Base-by-base conservation (phyloP, 2,888 invertebrate species). In the Eurytoma californica region DNA sequence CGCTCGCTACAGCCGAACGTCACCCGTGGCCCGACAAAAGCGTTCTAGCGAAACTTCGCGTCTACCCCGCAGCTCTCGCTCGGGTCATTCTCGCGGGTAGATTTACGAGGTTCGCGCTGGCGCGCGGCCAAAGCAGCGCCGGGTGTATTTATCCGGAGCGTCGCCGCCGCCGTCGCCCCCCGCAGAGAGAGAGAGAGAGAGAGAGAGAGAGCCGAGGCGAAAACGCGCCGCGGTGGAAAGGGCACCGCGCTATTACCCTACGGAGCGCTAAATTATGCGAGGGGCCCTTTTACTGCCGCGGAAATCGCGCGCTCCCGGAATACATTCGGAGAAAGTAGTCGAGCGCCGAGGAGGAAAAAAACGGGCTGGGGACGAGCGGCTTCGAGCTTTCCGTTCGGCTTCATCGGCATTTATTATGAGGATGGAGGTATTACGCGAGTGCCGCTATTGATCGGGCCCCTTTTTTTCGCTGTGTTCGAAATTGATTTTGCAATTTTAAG, bases 181-280 rank as follows among this genome's bases (percentile, higher is more conserved):
- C 47, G 63, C n/a, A 30, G 24, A 67, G 28, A 3, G 67, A 16
- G 53, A 53, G 24, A 53, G n/a, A 1, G 24, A 24, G 24, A 30
- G 24, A 67, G 28, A 30, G 24, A 67, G 28, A 1, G 24, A 24
- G 24, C 24, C 24, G 24, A 24, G 24, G 24, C 24, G 24, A 24
- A 24, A 24, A 51, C 28, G 30, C 30, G 53, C 30, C 61, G 66
- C 30, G n/a, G 28, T 57, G 30, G 60, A 24, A 58, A 72, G 58
- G 57, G 58, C 69, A 39, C 63, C 53, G 51, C 60, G 57, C 83
- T 85, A 88, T 88, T 88, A 88, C 85, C 88, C 86, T 88, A 87
- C 84, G 87, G 86, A 88, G 85, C 85, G 88, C 82, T 88, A 87
- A 88, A 88, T 88, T 88, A 88, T 88, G 87, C 88, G 84, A 83